Evolutionary conservation across 2,888 invertebrate genomes (phyloP).

Genomic region (Drosophila pegasa): DNA sequence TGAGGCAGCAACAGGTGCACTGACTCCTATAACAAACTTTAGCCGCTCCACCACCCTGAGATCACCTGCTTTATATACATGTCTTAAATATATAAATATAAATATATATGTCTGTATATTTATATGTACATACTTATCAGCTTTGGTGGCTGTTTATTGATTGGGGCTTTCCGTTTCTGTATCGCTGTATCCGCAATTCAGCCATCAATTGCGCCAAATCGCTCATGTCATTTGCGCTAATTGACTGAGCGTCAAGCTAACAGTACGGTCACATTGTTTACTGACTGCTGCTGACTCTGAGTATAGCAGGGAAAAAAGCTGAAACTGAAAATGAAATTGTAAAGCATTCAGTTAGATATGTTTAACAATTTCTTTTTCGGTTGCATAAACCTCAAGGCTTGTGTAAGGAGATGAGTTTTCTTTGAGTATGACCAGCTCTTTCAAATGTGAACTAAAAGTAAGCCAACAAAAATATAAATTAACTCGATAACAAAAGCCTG

Average conservation of each 20-base stretch:
- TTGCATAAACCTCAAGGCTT: neutral
- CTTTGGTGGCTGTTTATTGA: constrained; percentile 24
- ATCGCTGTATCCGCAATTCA: constrained; percentile 4
- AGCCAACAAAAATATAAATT: neutral
- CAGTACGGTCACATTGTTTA: neutral
- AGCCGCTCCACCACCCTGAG: neutral
- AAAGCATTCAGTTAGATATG: no score
- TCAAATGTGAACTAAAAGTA: neutral
- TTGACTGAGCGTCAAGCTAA: neutral
- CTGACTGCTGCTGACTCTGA: neutral
- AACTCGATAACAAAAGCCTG: neutral
- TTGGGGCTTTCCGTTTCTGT: constrained; percentile 22
- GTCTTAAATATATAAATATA: neutral
- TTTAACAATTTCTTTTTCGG: neutral
- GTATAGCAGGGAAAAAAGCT: no score
- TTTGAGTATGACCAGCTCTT: neutral
- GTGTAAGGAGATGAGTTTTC: neutral
- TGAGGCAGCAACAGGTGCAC: constrained; percentile 69
- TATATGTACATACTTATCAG: neutral
- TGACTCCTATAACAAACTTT: constrained; percentile 31
- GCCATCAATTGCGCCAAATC: constrained; percentile 28
- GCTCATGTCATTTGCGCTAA: constrained; percentile 16
- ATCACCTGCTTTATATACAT: neutral
- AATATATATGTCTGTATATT: neutral
- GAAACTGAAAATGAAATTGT: no score